These are phyloP conservation scores for Okamejei kenojei DNA, from an alignment of 2,797 vertebrate genomes.

Conservation along the genomic window DNA sequence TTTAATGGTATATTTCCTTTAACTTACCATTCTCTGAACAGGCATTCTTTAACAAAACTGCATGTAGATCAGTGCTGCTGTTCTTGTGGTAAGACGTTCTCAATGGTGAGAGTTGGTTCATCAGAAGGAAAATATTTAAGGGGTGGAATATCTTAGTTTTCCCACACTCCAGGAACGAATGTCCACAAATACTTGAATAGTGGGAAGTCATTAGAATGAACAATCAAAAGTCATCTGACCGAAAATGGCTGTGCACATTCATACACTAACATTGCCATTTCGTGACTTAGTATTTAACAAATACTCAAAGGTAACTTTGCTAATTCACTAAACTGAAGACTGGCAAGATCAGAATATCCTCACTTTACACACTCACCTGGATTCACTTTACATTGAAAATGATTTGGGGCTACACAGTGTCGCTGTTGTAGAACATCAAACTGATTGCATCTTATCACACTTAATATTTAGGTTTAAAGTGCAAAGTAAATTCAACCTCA, in stretches of 20 bases:
- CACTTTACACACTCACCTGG: background rate
- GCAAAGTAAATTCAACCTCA: constrained; percentile 75
- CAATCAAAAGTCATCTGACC: background rate
- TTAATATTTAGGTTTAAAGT: constrained; percentile 70
- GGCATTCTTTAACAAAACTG: background rate
- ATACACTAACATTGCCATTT: background rate
- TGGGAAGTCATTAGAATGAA: background rate
- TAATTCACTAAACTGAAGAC: background rate
- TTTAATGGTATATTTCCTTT: background rate
- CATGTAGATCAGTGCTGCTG: background rate
- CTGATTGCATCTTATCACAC: background rate
- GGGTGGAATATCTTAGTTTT: background rate
- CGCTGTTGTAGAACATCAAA: background rate
- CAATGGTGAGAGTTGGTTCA: background rate
- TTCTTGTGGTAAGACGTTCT: background rate
- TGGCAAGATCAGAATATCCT: background rate
- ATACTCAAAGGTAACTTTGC: background rate
- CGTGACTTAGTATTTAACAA: background rate
- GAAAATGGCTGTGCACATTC: background rate
- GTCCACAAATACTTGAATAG: background rate
- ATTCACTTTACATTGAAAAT: background rate
- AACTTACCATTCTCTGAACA: background rate
- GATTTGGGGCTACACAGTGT: background rate
- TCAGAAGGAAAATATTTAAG: background rate
- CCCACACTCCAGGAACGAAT: background rate